Evolutionary conservation across 2,888 invertebrate species (phyloP), one percentile per base, ranked within the genome.

Genomic region (Drosophila anomalipes): DNA sequence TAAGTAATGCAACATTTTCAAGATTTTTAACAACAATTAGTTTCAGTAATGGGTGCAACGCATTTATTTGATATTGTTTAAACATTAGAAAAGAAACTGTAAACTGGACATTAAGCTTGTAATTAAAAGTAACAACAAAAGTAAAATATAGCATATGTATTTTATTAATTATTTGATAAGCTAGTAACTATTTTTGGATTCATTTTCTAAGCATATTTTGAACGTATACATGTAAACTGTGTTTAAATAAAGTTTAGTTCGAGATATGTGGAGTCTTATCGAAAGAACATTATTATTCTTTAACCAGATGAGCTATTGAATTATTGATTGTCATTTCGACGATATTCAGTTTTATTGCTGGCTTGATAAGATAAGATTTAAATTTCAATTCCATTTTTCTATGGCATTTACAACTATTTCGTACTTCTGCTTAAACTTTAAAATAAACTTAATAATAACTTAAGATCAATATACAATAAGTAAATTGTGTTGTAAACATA

Each of bases 101-200:
- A 77, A 72, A 52, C 57, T 64, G 30, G 58, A 26, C 30, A 52
- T 52, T n/a, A 22, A 28, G 22, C 33, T 70, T 58, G 5, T 52
- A 58, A 53, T 52, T 65, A 51, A 10, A 41, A 54, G 52, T 67
- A 69, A 70, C 65, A 70, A 70, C 70, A 83, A 72, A 26, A 26
- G 47, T 53, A 10, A 32, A 14, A 35, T 44, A 41, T 28, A 41
- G 1, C 66, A 66, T 58, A 54, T 59, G 39, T 52, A 30, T 33
- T 16, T 26, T 56, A 32, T 59, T 32, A 9, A 47, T 41, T 28
- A 35, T 47, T 57, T 37, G 37, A 19, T 37, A 61, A 66, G 54
- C 69, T 60, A 58, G 57, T 57, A 74, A 70, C 88, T 85, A 89
- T 89, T 89, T 89, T 85, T 85, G 85, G 89, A 61, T 41, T 83